phyloP scores from a whole-genome alignment of 2,888 invertebrate genomes.

The Rotaria sp. region DNA sequence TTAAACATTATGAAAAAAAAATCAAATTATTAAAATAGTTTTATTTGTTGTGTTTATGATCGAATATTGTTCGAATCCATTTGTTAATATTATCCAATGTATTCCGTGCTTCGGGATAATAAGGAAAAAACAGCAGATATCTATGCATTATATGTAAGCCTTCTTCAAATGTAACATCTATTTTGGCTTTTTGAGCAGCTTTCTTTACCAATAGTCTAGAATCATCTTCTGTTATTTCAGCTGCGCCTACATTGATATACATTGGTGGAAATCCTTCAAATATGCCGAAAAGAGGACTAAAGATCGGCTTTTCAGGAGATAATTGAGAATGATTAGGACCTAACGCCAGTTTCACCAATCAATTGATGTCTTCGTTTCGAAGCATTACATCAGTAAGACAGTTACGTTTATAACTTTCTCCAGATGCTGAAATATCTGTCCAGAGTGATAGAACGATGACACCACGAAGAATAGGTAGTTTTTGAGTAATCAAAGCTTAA shows the following conservation, averaged over 20 bases:
- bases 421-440: not conserved
- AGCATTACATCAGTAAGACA: not conserved
- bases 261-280: slow-evolving; percentile 18
- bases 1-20: too few species aligned
- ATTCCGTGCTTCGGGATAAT: slow-evolving; percentile 8
- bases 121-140: not conserved
- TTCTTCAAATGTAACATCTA: slow-evolving; percentile 1
- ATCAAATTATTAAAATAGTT: too few species aligned
- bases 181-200: not conserved
- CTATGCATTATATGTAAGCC: not conserved
- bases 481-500: not conserved
- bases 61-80: not conserved
- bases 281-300: slow-evolving; percentile 8
- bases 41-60: too few species aligned
- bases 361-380: not conserved
- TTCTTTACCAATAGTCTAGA: not conserved
- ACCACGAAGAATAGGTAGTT: not conserved
- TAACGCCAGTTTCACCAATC: not conserved
- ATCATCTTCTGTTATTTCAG: slow-evolving; percentile 21
- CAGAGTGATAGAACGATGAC: not conserved
- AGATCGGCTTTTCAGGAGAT: not conserved
- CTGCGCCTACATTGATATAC: slow-evolving; percentile 11
- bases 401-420: slow-evolving; percentile 23
- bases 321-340: not conserved
- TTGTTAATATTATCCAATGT: not conserved